Conservation (phyloP, 2,113 vertebrate species). For the Ctenodactylus gundi region DNA sequence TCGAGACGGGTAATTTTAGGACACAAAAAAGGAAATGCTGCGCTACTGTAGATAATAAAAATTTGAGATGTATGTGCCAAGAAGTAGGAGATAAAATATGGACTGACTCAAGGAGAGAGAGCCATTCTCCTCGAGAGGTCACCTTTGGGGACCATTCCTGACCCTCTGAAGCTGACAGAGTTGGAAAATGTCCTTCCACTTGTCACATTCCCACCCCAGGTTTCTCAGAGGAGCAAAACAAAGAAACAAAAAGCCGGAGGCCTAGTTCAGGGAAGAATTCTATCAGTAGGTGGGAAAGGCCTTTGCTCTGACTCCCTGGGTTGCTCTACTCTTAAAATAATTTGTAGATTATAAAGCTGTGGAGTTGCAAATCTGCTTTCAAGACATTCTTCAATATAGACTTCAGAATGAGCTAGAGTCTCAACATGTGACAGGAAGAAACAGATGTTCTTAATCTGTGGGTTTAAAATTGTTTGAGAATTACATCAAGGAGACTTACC, state of each 20-base stretch:
- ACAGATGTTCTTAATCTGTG: constrained; percentile 74
- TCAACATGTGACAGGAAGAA: constrained; percentile 55
- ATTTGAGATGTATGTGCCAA: not conserved
- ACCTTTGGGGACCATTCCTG: not conserved
- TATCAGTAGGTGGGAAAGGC: fast-evolving
- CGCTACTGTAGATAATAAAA: not conserved
- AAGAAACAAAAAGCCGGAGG: not conserved
- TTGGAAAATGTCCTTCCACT: not conserved
- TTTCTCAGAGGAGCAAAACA: not conserved
- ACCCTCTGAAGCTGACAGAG: not conserved
- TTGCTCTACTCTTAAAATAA: not conserved
- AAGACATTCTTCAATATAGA: constrained; percentile 38
- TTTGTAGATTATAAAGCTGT: not conserved
- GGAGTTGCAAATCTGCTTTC: constrained; percentile 38
- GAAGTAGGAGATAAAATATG: not conserved
- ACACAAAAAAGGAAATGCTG: constrained; percentile 51
- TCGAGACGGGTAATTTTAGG: constrained; percentile 16
- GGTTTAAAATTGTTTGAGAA: constrained; percentile 70
- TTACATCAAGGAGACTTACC: constrained; percentile 68
- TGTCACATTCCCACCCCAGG: not conserved
- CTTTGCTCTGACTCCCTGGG: not conserved
- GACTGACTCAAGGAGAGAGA: not conserved
- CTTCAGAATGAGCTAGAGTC: constrained; percentile 55
- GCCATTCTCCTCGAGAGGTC: not conserved
- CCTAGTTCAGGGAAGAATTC: not conserved